Conservation (phyloP, 2,888 invertebrate species). For the Nomada fucata region DNA sequence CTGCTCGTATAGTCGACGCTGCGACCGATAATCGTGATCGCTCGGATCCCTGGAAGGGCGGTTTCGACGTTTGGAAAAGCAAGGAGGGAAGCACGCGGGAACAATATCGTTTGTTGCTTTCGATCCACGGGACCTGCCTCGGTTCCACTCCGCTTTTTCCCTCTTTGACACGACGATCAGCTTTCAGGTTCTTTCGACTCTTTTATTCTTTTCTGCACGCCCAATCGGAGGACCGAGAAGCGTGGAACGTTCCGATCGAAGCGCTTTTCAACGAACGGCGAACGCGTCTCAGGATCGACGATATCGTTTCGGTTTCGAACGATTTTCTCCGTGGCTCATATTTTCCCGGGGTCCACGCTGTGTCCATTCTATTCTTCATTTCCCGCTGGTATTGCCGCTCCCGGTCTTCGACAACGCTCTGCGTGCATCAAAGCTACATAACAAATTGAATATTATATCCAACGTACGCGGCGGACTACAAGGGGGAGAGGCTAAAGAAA, state of each 20-base stretch:
- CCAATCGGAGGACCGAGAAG: slow-evolving; percentile 42
- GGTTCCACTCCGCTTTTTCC: neutral
- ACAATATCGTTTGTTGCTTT: slow-evolving; percentile 36
- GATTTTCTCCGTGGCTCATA: neutral
- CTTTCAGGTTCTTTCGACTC: slow-evolving; percentile 36
- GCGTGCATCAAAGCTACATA: slow-evolving; percentile 69
- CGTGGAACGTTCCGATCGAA: neutral
- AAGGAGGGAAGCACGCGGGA: slow-evolving; percentile 19
- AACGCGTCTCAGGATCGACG: slow-evolving; percentile 1
- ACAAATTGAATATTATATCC: slow-evolving; percentile 76
- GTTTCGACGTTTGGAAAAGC: neutral
- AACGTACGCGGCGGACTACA: slow-evolving; percentile 3
- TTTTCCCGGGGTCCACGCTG: slow-evolving; percentile 17
- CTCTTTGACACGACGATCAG: slow-evolving; percentile 62
- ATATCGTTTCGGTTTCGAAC: neutral
- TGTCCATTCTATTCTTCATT: neutral
- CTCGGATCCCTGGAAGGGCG: neutral
- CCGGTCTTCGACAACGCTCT: slow-evolving; percentile 8
- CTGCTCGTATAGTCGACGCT: neutral
- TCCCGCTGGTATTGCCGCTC: neutral
- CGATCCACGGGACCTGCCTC: slow-evolving; percentile 1
- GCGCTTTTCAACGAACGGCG: slow-evolving; percentile 2
- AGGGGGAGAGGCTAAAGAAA: slow-evolving; percentile 15
- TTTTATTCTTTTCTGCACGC: slow-evolving; percentile 40
- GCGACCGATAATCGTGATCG: neutral